Base-by-base conservation (phyloP, 1,140 invertebrate species). In the Penaeus chinensis region DNA sequence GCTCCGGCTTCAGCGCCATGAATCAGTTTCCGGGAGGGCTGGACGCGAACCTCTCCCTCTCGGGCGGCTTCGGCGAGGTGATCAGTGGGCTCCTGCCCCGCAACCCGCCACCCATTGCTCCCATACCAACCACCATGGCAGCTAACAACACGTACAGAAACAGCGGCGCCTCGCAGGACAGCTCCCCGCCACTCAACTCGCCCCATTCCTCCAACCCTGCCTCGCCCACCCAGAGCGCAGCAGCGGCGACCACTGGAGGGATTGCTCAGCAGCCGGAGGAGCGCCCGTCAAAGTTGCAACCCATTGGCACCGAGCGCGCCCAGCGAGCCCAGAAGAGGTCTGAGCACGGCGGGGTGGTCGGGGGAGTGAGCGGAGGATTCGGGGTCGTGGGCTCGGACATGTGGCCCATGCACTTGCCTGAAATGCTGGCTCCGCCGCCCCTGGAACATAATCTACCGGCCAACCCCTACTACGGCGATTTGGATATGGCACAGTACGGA, bases 291-390 rank as follows among this genome's bases (percentile, higher is more conserved):
- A 90, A 90, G 74, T 78, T 90, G 20, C 87, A 89, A 62, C 88
- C 90, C 47, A 90, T 90, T 81, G 90, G 90, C n/a, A 90, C 90
- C 24, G 90, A 90, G 78, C 84, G 90, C 22, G 90, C 90, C 32
- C 90, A 89, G 90, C 84, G 90, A 24, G 90, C 90, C 27, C 90
- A 89, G 90, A 90, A 90, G 74, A 88, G 90, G 63, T 90, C 90
- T 16, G 90, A 90, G 74, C 87, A 88, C n/a, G 82, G 87, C 66
- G 83, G 85, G 13, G 80, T 61, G 42, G 77, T 61, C 0, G 32
- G 86, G 20, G 81, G 71, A 20, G 37, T 87, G 62, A 62, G 79
- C 2, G 89, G 89, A 61, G 79, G 65, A 16, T 61, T 63, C 24
- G 84, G 79, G 60, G 81, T 63, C 27, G 63, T 82, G 37, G 69